These are phyloP conservation scores for Drosophila dunni DNA, from an alignment of 1,140 invertebrate species.

Conservation along the genomic window DNA sequence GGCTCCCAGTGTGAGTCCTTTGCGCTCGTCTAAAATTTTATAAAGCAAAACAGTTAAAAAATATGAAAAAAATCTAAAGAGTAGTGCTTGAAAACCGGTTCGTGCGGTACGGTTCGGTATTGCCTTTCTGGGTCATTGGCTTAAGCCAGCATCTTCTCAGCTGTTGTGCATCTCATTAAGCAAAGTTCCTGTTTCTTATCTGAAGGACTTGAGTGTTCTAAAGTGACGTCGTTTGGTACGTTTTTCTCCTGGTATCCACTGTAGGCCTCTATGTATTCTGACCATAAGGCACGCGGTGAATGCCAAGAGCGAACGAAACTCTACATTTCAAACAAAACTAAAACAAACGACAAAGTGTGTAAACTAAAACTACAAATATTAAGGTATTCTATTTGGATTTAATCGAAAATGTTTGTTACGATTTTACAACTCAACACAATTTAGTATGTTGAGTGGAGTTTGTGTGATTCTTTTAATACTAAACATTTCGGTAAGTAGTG, in stretches of 20 bases:
- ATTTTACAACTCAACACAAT: no score
- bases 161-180: conserved; percentile 36
- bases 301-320: conserved; percentile 94
- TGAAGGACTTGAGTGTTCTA: not conserved
- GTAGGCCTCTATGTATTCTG: conserved; percentile 93
- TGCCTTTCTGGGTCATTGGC: conserved; percentile 32
- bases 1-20: conserved; percentile 22
- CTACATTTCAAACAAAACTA: conserved; percentile 80
- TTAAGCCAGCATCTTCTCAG: conserved; percentile 22
- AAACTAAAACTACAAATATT: no score
- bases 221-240: conserved; percentile 71
- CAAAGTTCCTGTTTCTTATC: conserved; percentile 23
- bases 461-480: no score
- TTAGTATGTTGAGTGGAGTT: no score
- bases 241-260: conserved; percentile 94
- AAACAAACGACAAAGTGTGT: conserved; percentile 1
- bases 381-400: no score
- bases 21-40: no score
- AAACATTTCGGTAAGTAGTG: no score
- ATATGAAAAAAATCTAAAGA: not conserved
- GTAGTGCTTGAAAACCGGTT: conserved; percentile 34
- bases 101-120: conserved; percentile 17
- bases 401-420: no score
- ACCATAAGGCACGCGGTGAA: conserved; percentile 98
- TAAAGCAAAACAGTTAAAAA: not conserved